Evolutionary conservation across 2,113 vertebrate genomes (phyloP), one percentile per base, ranked within the genome.

Genomic region (Calyptommatus sinebrachiatus): DNA sequence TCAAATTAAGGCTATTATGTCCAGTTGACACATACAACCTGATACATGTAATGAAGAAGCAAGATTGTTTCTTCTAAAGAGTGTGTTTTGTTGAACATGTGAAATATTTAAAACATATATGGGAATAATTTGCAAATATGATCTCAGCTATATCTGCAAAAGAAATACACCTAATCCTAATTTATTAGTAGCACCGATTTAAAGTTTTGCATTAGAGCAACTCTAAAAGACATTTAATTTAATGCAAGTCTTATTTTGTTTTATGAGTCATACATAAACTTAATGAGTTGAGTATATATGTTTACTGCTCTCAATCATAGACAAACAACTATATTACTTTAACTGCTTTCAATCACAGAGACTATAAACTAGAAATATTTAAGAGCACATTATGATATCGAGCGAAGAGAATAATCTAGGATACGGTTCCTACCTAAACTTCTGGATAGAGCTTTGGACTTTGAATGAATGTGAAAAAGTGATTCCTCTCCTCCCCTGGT

Each of bases 1-100:
- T 88, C 80, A 93, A 91, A 93, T 89, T 86, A 91, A 92, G 77
- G 45, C 74, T 84, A 85, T 88, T 90, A 90, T 82, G 88, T 77
- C 45, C 50, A 74, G 75, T 75, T 80, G 78, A 92, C 78, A 62
- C 62, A 77, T 22, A 73, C 35, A 83, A 5, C 66, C 20, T 61
- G 60, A 69, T 21, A 31, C 16, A 28, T 84, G 41, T 50, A 68
- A 41, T 46, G 81, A 76, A 83, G 73, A 79, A 79, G 63, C 31
- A 8, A 28, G 21, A 0, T 81, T 45, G 79, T 71, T 80, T 53
- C 79, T 69, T 88, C 83, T 80, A 82, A 57, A 62, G 41, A 71
- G 81, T 78, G 62, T 65, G 65, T 2, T 71, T 79, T 75, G n/a
- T 63, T 85, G 75, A n/a, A 74, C 53, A 11, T 35, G n/a, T 14